Evolutionary conservation across 2,113 vertebrate genomes (phyloP), one percentile per base, ranked within the genome.

Genomic region (Protobothrops flavoviridis): DNA sequence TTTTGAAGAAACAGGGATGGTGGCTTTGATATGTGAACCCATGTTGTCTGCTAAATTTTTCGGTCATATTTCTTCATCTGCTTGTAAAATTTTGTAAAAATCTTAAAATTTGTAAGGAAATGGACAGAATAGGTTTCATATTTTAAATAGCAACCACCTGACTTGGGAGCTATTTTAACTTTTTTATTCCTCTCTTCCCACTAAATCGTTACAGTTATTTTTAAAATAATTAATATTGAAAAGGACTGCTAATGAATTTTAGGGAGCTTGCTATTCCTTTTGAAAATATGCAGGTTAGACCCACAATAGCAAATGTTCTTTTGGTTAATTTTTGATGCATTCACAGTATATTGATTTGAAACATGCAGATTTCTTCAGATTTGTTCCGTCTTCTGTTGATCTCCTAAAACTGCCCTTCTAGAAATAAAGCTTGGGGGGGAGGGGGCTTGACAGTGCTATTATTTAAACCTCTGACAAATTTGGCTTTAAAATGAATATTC

Each of bases 391-490:
- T 94, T 92, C 94, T 50, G 2, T 0, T 6, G 89, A n/a, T 90
- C 24, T 90, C 69, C 69, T 94, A 89, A 92, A 94, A 52, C 48
- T 92, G 69, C 59, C 33, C 91, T 93, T 91, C 69, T 64, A 69
- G 86, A 91, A 91, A 89, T 85, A 33, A 92, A 87, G 87, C 39
- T 11, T 55, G 33, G 55, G 10, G 45, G 4, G 43, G 33, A 91
- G 59, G 88, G 45, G 87, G 56, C 90, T 93, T 56, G 1, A 50
- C 87, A 92, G 20, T 92, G 91, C 69, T 93, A 12, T 94, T 94
- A 89, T 90, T 95, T 90, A 94, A 93, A 95, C 81, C 53, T 91
- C 11, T 43, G 1, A 2, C 43, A 91, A 92, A 88, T 89, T 94
- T 92, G 85, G 10, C 50, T 94, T 64, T 91, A 92, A 92, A 92